A percentile compares a stretch with the other conserved stretches of the same genome.
phyloP scores from a whole-genome alignment of 1,140 invertebrate genomes.

The honey bee (Apis mellifera) region Amel_HAv3.1 CM009932.2:876001-876500 shows the following conservation, averaged over 20 bases:
- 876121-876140: conserved; percentile 62
- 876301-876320: no score
- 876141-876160: conserved; percentile 51
- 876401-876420: conserved; percentile 61
- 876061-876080: conserved; percentile 31
- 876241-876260: background rate
- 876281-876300: no score
- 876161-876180: conserved; percentile 32
- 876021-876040: conserved; percentile 57
- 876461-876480: conserved; percentile 14
- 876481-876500: conserved; percentile 33
- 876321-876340: background rate
- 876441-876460: conserved; percentile 5
- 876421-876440: conserved; percentile 55
- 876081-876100: conserved; percentile 11
- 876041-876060: conserved; percentile 38
- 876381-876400: conserved; percentile 53
- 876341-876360: background rate
- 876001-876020: conserved; percentile 57
- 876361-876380: conserved; percentile 45
- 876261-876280: background rate
- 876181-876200: background rate
- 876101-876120: conserved; percentile 32
- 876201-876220: background rate
- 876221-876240: background rate